phyloP scores from a whole-genome alignment of 2,888 invertebrate species.

The Polymixis flavicincta region DNA sequence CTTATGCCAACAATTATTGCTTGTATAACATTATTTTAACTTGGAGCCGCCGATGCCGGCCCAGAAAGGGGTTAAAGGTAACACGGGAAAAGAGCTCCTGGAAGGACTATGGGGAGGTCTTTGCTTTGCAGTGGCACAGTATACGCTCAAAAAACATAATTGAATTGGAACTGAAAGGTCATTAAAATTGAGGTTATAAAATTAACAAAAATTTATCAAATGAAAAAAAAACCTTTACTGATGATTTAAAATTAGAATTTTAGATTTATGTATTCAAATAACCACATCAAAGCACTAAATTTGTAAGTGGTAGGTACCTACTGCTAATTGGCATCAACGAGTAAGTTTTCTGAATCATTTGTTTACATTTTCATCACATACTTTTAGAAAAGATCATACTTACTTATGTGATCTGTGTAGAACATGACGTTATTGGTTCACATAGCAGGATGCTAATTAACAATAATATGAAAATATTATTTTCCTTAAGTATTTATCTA shows the following conservation, averaged over 20 bases:
- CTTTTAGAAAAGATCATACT: not conserved
- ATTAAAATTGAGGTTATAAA: not conserved
- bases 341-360: not conserved
- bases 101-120: no score
- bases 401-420: not conserved
- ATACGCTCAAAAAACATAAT: not conserved
- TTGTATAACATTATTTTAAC: not conserved
- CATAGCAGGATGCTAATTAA: not conserved
- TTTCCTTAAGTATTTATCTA: not conserved
- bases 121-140: not conserved
- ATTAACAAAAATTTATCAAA: not conserved
- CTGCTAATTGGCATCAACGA: not conserved
- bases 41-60: not conserved
- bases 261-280: not conserved
- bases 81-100: no score
- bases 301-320: not conserved
- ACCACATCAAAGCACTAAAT: not conserved
- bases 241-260: not conserved
- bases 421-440: not conserved
- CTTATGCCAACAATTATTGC: not conserved
- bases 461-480: not conserved
- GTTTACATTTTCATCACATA: not conserved
- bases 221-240: not conserved
- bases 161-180: no score
- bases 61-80: not conserved